These are phyloP conservation scores for Ceyx cyanopectus DNA, from an alignment of 2,113 vertebrate genomes.

Conservation along the genomic window DNA sequence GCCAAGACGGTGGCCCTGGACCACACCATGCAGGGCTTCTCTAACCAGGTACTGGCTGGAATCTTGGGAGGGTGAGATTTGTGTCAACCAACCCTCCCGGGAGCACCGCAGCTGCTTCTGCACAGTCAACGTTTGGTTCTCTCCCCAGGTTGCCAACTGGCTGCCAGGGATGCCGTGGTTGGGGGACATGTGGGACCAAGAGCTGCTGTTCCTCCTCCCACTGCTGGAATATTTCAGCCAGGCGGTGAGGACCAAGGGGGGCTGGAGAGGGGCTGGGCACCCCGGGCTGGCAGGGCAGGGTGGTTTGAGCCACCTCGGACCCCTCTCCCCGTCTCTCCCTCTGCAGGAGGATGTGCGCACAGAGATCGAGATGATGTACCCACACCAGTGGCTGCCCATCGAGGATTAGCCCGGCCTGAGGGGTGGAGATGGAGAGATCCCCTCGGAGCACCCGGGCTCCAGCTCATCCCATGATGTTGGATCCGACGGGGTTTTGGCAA, in stretches of 20 bases:
- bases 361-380: constrained; percentile 76
- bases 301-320: not conserved
- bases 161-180: constrained; percentile 79
- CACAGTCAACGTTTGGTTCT: accelerated
- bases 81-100: accelerated
- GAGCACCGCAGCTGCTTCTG: not conserved
- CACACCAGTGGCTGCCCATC: constrained; percentile 66
- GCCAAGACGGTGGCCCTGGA: constrained; percentile 83
- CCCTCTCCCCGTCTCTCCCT: accelerated
- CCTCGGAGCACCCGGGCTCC: accelerated
- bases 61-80: accelerated
- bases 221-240: constrained; percentile 77
- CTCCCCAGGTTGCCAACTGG: constrained; percentile 80
- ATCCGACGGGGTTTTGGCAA: not conserved
- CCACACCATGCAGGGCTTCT: constrained; percentile 80
- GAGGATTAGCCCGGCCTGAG: constrained; percentile 46
- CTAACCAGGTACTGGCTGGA: constrained; percentile 72
- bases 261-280: accelerated
- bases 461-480: accelerated
- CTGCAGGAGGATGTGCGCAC: constrained; percentile 77
- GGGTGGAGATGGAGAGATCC: not conserved
- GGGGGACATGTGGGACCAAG: constrained; percentile 34
- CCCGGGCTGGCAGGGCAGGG: not conserved
- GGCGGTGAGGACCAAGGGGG: constrained; percentile 9
- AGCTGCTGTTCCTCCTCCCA: constrained; percentile 77